Conservation (phyloP, 1,140 invertebrate species). For the Carposina sasakii region DNA sequence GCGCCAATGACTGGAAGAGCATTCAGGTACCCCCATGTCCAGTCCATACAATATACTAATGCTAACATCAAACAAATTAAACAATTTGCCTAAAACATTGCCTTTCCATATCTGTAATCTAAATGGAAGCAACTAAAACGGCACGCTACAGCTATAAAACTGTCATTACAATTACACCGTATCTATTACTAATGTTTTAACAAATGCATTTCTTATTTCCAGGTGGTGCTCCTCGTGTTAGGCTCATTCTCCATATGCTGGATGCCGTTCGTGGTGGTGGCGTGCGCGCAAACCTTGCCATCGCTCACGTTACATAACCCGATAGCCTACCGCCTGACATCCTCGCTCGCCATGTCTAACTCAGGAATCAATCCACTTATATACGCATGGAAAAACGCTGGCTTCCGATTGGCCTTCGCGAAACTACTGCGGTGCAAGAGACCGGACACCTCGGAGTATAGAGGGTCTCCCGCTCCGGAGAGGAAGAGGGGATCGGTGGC, state of each 20-base stretch:
- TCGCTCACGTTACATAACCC: conserved; percentile 64
- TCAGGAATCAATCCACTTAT: conserved; percentile 85
- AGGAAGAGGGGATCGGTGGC: conserved; percentile 57
- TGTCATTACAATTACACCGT: neutral
- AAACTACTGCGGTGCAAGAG: conserved; percentile 76
- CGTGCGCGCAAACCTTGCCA: conserved; percentile 75
- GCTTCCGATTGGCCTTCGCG: conserved; percentile 79
- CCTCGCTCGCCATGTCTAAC: conserved; percentile 81
- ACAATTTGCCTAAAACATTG: too few relatives aligned
- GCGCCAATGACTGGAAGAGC: conserved; percentile 79
- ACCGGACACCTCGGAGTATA: conserved; percentile 69
- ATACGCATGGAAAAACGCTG: conserved; percentile 86
- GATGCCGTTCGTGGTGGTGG: conserved; percentile 82
- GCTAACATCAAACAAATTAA: too few relatives aligned
- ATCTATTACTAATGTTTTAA: neutral
- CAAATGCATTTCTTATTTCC: conserved; percentile 35
- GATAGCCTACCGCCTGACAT: conserved; percentile 78
- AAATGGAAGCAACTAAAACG: too few relatives aligned
- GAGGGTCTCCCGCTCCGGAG: conserved; percentile 56
- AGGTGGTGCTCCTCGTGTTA: conserved; percentile 82
- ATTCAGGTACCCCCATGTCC: conserved; percentile 69
- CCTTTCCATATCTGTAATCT: too few relatives aligned
- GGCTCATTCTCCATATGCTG: conserved; percentile 84
- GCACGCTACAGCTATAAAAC: too few relatives aligned
- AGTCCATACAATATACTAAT: neutral